Percentiles rank a stretch among this genome's conserved stretches.
These are phyloP conservation scores for Gallirallus australis DNA, from an alignment of 2,797 vertebrate genomes.

Conservation along the genomic window DNA sequence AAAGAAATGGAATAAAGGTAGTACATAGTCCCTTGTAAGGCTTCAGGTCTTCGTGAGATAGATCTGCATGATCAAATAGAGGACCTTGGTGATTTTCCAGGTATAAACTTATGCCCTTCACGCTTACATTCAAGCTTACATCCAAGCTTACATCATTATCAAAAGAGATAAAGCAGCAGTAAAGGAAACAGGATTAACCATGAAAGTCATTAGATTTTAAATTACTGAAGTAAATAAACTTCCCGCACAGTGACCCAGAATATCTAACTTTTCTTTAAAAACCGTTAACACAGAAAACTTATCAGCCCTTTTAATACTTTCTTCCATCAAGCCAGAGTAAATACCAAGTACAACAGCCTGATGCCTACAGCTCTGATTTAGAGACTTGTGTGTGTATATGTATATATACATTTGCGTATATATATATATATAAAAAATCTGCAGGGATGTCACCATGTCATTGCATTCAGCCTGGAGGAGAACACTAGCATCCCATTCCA, in stretches of 20 bases:
- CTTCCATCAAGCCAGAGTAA: background rate
- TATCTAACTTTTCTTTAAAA: slow-evolving; percentile 64
- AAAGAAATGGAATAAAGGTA: slow-evolving; percentile 53
- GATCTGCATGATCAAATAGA: slow-evolving; percentile 60
- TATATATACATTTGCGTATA: too few species aligned
- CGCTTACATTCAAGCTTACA: slow-evolving; percentile 61
- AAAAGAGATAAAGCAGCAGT: slow-evolving; percentile 67
- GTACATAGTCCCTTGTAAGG: background rate
- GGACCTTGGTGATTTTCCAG: slow-evolving; percentile 53
- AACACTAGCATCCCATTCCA: background rate
- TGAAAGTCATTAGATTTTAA: slow-evolving; percentile 75
- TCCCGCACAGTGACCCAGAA: background rate
- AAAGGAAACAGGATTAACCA: slow-evolving; percentile 71
- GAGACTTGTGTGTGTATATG: background rate
- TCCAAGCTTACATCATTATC: slow-evolving; percentile 64
- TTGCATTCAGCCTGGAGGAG: background rate
- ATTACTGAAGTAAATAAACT: slow-evolving; percentile 69
- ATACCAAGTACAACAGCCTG: background rate
- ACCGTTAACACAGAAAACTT: slow-evolving; percentile 31
- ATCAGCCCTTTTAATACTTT: slow-evolving; percentile 42
- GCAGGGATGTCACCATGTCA: background rate
- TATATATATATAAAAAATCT: background rate
- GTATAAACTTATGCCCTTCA: slow-evolving; percentile 68
- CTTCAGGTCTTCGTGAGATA: slow-evolving; percentile 40
- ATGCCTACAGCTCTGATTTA: background rate